These are phyloP conservation scores for Calypte anna DNA, from an alignment of 2,113 vertebrate genomes.

Conservation along the genomic window DNA sequence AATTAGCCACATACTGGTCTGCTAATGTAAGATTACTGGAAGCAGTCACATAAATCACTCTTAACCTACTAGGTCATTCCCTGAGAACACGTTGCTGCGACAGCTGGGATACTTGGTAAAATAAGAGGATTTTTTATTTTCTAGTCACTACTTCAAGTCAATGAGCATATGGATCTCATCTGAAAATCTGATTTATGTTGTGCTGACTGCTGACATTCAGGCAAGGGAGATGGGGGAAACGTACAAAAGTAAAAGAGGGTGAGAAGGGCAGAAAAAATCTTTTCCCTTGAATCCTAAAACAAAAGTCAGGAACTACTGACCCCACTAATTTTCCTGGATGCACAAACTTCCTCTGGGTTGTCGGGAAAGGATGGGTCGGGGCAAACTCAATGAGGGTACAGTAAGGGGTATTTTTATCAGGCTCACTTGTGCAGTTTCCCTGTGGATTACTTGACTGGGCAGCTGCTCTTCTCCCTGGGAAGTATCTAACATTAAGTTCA, in stretches of 20 bases:
- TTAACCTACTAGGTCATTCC: neutral
- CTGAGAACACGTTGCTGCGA: neutral
- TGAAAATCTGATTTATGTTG: neutral
- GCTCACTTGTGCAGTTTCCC: neutral
- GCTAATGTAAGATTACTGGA: neutral
- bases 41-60: conserved; percentile 1
- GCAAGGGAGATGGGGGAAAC: neutral
- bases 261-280: neutral
- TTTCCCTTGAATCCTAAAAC: neutral
- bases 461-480: neutral
- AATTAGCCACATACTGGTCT: neutral
- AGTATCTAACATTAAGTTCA: neutral
- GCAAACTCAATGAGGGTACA: neutral
- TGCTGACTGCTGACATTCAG: neutral
- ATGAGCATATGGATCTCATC: neutral
- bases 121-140: neutral
- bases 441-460: neutral
- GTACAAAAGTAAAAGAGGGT: neutral
- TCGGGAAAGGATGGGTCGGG: fast-evolving
- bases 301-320: neutral
- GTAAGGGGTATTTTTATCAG: neutral
- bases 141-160: neutral
- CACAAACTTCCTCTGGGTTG: neutral
- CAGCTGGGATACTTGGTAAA: neutral
- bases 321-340: neutral